Evolutionary conservation across 2,113 vertebrate genomes (phyloP), one percentile per base, ranked within the genome.

Genomic region (Elanus axillaris): DNA sequence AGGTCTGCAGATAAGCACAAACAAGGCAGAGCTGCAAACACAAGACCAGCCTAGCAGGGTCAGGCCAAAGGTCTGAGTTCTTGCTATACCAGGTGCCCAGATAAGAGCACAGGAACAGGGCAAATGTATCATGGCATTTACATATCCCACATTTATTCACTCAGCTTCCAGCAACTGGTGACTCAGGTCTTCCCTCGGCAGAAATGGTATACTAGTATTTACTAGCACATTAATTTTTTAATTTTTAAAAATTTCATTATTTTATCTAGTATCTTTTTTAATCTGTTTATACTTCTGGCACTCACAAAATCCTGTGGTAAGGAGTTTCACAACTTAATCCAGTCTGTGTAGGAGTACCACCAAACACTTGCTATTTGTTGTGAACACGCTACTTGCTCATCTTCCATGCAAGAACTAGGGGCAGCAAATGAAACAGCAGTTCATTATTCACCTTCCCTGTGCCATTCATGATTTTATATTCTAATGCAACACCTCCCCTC

Each of bases 21-120:
- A 86, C 59, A 81, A 92, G 73, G 91, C 87, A 91, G 91, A 76
- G 94, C 13, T 85, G 85, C 84, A 82, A 96, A 96, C 85, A 90
- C 0, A 13, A 92, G 93, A 95, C 77, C 85, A 92, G 62, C 69
- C 77, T 23, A 43, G 64, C 80, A 83, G 69, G 63, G 81, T 95
- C 92, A 95, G 84, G 82, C 69, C 96, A 95, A 95, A 97, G 96
- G 90, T 95, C 93, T 93, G 74, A 86, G 90, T 86, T 96, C 96
- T 76, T 82, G 81, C 87, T 88, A 31, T 68, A 69, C 66, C 66
- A 79, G 93, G 71, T 96, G 87, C 90, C 87, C 81, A 95, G 96
- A 94, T 96, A 97, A 96, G 90, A 84, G 77, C 58, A 79, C 53
- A 42, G n/a, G 84, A 88, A 45, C 77, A 79, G 66, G 52, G 43